Evolutionary conservation across 2,113 vertebrate genomes (phyloP), one percentile per base, ranked within the genome.

Genomic region (Cephalopholis sonnerati): DNA sequence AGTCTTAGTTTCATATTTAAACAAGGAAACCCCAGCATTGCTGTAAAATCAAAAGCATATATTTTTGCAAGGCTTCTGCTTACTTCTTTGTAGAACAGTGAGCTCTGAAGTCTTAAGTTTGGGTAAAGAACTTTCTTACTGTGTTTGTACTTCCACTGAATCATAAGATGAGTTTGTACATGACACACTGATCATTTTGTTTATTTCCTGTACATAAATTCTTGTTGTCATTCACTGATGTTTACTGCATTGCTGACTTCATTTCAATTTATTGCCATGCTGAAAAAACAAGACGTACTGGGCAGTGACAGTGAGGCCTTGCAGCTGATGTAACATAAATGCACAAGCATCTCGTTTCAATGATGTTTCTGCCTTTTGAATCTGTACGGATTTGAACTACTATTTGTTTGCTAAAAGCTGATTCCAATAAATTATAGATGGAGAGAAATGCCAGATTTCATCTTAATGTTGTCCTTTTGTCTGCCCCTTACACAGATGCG

Each of bases 381-480:
- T 91, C 78, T 93, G 83, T 89, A 72, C 71, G 78, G 81, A 74
- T 77, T 88, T 92, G 48, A 91, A 70, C 63, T 66, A 20, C 78
- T 88, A 74, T 89, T 83, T 91, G 83, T 92, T 92, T 92, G 87
- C 87, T 91, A 87, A 93, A 91, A 93, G 86, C 89, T 84, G 90
- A 87, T 84, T 91, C 84, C 50, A 94, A 93, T 94, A 95, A 94
- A 94, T 91, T 79, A 92, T 88, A 87, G 46, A 92, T 88, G 80
- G 64, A 84, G 77, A 84, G 71, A 86, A 87, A 93, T 54, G 55
- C 70, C 77, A 65, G 57, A 39, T 84, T 83, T 85, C 46, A 77
- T 82, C 68, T 78, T 83, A 46, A 83, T 79, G 69, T 72, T 83
- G 54, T 83, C 65, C 82, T 77, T 84, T 82, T 74, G 25, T 85